Evolutionary conservation across 2,888 invertebrate genomes (phyloP), one percentile per base, ranked within the genome.

Genomic region (Coelogynopora nodosa): DNA sequence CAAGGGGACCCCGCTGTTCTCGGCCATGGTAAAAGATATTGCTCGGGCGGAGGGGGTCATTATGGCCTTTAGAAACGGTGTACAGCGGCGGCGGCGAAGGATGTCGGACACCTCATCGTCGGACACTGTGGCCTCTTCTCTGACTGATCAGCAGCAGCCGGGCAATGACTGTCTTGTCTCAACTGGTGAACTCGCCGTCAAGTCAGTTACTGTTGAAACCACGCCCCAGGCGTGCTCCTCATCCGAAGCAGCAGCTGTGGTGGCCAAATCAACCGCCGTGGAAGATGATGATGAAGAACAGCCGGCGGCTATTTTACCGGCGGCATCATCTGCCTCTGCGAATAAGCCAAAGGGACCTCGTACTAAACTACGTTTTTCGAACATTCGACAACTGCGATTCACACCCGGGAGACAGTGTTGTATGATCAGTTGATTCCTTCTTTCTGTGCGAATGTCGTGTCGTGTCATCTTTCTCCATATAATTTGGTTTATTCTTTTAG

Each of bases 11-110:
- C 26, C 29, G 26, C n/a, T 10, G 29, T 80, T 80, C 80, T 10
- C 80, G 10, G 80, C 26, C 2, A 5, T 80, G 2, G 80, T 27
- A 5, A 80, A 29, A n/a, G 80, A 80, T n/a, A 29, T 80, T n/a
- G 80, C n/a, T 2, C 80, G 80, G 2, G 80, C 80, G 2, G 80
- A 80, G n/a, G 80, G 80, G 2, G 80, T 80, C 80, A 80, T 80
- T 27, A 27, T 80, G 29, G 80, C 80, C n/a, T 80, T 80, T 23
- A 80, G 80, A n/a, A 18, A 49, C 18, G 49, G 49, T 49, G 49
- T 49, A 10, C 26, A 23, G 18, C 49, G 49, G 18, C 49, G 49
- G 18, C 49, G 49, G 18, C 49, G 49, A 49, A 49, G 18, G 49
- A 49, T 49, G 49, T 49, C 49, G 18, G 49, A 49, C 5, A 49